phyloP scores from a whole-genome alignment of 2,113 vertebrate species.

The Seriola aureovittata region DNA sequence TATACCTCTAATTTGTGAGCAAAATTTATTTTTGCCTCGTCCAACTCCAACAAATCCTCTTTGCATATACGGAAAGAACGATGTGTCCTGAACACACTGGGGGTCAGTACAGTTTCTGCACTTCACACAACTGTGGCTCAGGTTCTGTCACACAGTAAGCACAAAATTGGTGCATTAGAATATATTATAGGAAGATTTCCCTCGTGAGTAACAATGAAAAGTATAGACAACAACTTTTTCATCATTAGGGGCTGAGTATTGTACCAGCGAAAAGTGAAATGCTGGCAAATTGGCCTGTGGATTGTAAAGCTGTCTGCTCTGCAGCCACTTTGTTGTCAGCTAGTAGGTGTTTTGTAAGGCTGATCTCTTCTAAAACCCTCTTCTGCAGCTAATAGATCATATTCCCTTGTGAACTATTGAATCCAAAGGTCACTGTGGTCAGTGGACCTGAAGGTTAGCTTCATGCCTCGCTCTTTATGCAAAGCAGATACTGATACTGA shows the following conservation, averaged over 20 bases:
- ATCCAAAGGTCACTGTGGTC: conserved; percentile 67
- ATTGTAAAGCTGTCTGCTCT: conserved; percentile 7
- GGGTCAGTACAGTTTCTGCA: neutral
- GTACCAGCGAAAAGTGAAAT: conserved; percentile 4
- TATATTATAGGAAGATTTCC: neutral
- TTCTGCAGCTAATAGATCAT: conserved; percentile 50
- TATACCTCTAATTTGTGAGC: neutral
- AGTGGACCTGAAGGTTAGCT: conserved; percentile 25
- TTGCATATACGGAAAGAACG: neutral
- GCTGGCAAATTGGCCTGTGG: neutral
- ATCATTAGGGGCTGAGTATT: neutral
- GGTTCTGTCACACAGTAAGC: neutral
- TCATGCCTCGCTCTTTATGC: conserved; percentile 1
- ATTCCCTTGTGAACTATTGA: conserved; percentile 54
- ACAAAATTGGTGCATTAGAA: neutral
- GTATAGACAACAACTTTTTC: neutral
- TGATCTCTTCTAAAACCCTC: conserved; percentile 58
- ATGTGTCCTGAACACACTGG: neutral
- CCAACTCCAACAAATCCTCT: neutral
- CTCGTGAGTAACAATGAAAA: neutral
- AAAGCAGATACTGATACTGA: conserved; percentile 30
- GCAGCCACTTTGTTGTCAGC: conserved; percentile 47
- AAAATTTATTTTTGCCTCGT: neutral
- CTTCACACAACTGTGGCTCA: no score
- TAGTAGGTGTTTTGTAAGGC: conserved; percentile 49